These are phyloP conservation scores for Valencia hispanica DNA, from an alignment of 2,797 vertebrate species.

Conservation along the genomic window DNA sequence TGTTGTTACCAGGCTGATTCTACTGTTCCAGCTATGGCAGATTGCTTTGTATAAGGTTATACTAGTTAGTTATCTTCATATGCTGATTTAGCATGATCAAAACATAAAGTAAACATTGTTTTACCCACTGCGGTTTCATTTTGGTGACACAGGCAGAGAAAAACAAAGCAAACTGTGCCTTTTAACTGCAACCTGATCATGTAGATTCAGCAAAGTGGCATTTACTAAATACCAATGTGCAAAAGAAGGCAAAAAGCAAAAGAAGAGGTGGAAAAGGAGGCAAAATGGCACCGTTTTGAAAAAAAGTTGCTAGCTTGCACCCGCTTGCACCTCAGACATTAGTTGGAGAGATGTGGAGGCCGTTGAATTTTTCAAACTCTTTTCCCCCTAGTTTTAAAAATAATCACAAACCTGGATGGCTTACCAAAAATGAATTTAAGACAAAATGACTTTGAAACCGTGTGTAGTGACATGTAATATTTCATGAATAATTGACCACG, in stretches of 20 bases:
- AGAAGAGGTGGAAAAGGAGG: neutral
- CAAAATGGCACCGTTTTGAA: neutral
- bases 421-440: neutral
- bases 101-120: neutral
- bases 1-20: neutral
- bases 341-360: neutral
- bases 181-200: neutral
- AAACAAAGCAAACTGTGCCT: neutral
- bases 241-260: neutral
- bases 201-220: neutral
- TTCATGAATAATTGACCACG: neutral
- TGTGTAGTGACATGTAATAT: neutral
- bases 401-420: neutral
- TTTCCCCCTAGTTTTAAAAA: neutral
- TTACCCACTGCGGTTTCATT: neutral
- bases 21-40: neutral
- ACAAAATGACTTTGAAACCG: neutral
- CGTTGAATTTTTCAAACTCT: neutral
- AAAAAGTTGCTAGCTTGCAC: neutral
- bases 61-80: neutral
- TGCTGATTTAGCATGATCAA: neutral
- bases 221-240: neutral
- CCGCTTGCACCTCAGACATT: neutral
- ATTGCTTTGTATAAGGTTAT: neutral
- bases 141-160: neutral